Percentiles rank a stretch among this genome's conserved stretches.
Conservation (phyloP, 1,140 invertebrate genomes). For the Drosophila lini region DNA sequence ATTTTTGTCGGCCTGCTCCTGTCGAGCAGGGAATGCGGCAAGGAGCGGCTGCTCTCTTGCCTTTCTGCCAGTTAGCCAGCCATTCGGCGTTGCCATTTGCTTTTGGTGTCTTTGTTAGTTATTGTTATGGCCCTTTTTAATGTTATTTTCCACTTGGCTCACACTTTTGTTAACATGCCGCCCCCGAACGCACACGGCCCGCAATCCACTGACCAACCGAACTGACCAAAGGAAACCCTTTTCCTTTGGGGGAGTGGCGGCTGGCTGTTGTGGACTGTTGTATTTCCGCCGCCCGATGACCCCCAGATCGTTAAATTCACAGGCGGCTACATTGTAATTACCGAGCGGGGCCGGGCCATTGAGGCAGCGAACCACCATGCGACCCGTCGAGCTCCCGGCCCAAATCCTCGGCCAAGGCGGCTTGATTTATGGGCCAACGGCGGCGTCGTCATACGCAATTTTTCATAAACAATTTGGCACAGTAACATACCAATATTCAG, state of each 20-base stretch:
- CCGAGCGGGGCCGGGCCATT: slow-evolving; percentile 45
- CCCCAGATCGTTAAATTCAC: slow-evolving; percentile 76
- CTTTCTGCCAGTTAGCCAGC: slow-evolving; percentile 49
- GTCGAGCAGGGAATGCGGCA: slow-evolving; percentile 23
- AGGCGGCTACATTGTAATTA: slow-evolving; percentile 82
- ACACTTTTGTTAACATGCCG: slow-evolving; percentile 80
- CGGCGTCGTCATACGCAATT: slow-evolving; percentile 77
- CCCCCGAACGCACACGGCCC: slow-evolving; percentile 46
- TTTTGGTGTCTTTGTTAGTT: slow-evolving; percentile 83
- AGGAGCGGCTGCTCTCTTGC: slow-evolving; percentile 22
- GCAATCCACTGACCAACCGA: slow-evolving; percentile 47
- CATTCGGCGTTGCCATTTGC: slow-evolving; percentile 78
- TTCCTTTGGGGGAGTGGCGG: slow-evolving; percentile 17
- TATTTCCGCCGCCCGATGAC: slow-evolving; percentile 59
- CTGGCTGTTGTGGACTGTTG: slow-evolving; percentile 50
- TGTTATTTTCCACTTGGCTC: slow-evolving; percentile 83
- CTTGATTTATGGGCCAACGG: slow-evolving; percentile 78
- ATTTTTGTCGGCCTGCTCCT: slow-evolving; percentile 64
- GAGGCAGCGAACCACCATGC: slow-evolving; percentile 31
- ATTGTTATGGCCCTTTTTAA: slow-evolving; percentile 81
- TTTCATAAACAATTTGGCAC: slow-evolving; percentile 83
- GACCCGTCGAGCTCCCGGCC: slow-evolving; percentile 64
- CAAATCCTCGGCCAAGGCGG: slow-evolving; percentile 74
- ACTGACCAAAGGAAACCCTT: slow-evolving; percentile 59
- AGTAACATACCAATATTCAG: slow-evolving; percentile 65